These are phyloP conservation scores for Mesoligia furuncula DNA, from an alignment of 2,888 invertebrate species.

Conservation along the genomic window DNA sequence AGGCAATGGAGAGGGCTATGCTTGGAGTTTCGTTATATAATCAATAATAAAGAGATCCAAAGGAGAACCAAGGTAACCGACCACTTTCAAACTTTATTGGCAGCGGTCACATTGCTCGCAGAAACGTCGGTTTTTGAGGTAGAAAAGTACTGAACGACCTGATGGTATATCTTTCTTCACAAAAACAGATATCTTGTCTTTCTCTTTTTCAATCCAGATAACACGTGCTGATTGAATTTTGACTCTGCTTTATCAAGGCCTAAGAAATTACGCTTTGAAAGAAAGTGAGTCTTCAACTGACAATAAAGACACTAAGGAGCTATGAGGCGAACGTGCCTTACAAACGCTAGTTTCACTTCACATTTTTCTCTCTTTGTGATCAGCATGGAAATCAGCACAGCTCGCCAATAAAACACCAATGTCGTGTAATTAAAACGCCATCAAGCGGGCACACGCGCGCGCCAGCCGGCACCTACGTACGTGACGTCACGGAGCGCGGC, in stretches of 20 bases:
- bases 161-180: neutral
- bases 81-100: neutral
- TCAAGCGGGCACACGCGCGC: conserved; percentile 74
- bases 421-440: conserved; percentile 80
- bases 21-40: neutral
- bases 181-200: neutral
- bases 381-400: conserved; percentile 60
- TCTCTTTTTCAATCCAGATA: neutral
- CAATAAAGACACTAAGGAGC: neutral
- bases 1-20: too few species aligned
- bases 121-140: neutral
- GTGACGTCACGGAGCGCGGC: conserved; percentile 82
- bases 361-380: conserved; percentile 54
- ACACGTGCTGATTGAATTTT: neutral
- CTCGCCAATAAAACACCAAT: conserved; percentile 75
- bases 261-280: neutral
- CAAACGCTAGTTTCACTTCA: conserved; percentile 37
- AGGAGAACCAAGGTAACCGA: neutral
- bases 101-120: neutral
- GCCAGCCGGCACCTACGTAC: conserved; percentile 65
- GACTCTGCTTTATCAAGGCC: neutral
- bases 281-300: neutral
- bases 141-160: neutral
- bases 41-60: neutral
- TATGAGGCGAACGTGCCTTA: neutral